Conservation (phyloP, 1,140 invertebrate species). For the Aleiodes sp. region DNA sequence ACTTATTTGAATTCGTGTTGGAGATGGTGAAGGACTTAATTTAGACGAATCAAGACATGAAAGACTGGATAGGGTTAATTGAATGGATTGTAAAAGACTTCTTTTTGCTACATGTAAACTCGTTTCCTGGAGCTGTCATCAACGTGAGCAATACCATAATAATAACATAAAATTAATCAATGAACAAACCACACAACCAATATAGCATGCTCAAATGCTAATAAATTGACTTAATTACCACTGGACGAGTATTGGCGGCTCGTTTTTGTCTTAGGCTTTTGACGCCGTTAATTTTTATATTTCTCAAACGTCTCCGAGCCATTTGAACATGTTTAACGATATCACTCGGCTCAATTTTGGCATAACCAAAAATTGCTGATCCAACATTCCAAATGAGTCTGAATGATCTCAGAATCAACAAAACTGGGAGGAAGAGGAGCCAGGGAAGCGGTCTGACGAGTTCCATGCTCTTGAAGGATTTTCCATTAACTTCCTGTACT, state of each 20-base stretch:
- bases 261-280: slow-evolving; percentile 52
- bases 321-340: slow-evolving; percentile 67
- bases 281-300: slow-evolving; percentile 64
- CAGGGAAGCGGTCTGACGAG: slow-evolving; percentile 69
- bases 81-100: slow-evolving; percentile 53
- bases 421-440: slow-evolving; percentile 67
- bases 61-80: slow-evolving; percentile 55
- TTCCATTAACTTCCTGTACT: slow-evolving; percentile 58
- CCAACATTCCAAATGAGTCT: slow-evolving; percentile 62
- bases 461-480: slow-evolving; percentile 52
- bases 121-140: slow-evolving; percentile 57
- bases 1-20: slow-evolving; percentile 55
- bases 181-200: slow-evolving; percentile 24
- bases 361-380: slow-evolving; percentile 61
- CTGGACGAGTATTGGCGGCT: slow-evolving; percentile 7
- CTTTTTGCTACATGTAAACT: slow-evolving; percentile 49
- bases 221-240: background rate
- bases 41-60: slow-evolving; percentile 55
- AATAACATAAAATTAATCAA: slow-evolving; percentile 34
- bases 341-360: slow-evolving; percentile 62
- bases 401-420: slow-evolving; percentile 62
- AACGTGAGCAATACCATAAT: too few species aligned
- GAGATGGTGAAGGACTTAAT: slow-evolving; percentile 52
- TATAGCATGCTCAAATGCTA: too few species aligned
- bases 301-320: slow-evolving; percentile 61